Evolutionary conservation across 2,888 invertebrate species (phyloP), one percentile per base, ranked within the genome.

Genomic region (Eudemis profundana): DNA sequence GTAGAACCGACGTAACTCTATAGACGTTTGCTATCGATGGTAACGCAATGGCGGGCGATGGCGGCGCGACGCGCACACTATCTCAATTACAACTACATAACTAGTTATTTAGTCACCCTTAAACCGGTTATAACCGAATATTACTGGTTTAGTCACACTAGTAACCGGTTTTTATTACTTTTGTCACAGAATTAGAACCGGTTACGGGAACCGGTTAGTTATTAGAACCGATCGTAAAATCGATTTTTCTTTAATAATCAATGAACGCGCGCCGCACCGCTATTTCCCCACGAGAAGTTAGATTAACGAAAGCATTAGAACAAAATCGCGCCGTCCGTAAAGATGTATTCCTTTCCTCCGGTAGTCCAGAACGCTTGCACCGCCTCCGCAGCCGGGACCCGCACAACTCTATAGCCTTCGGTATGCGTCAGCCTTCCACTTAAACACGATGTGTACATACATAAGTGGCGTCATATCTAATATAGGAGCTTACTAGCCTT

Each of bases 401-500:
- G n/a, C 47, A 33, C 7, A 23, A 8, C 23, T 42, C 38, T 3
- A 51, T 27, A 62, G 63, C 64, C 65, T 65, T 65, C 53, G 65
- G 65, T 65, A 65, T 65, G 66, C 69, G 69, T 70, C 69, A 66
- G 57, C 68, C 65, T 72, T 71, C 68, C 70, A 72, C 69, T 79
- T 40, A 76, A 78, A 78, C 77, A 76, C 75, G 78, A 82, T 79
- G 79, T 89, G 87, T 90, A 88, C 81, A 86, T 88, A 87, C 76
- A 78, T 78, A 78, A 82, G 77, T 87, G 85, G 86, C 84, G 85
- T 90, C 91, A 91, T 92, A 92, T 91, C 91, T 90, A 80, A 78
- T 76, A 87, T 90, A 90, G 86, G 91, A 92, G 91, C 91, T 92
- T 92, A 91, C 87, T 89, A 90, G 90, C 90, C 89, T 91, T 90